A percentile compares a stretch with the other conserved stretches of the same genome.
Evolutionary conservation across 2,113 vertebrate genomes (phyloP).

Genomic region (Microcebus murinus): DNA sequence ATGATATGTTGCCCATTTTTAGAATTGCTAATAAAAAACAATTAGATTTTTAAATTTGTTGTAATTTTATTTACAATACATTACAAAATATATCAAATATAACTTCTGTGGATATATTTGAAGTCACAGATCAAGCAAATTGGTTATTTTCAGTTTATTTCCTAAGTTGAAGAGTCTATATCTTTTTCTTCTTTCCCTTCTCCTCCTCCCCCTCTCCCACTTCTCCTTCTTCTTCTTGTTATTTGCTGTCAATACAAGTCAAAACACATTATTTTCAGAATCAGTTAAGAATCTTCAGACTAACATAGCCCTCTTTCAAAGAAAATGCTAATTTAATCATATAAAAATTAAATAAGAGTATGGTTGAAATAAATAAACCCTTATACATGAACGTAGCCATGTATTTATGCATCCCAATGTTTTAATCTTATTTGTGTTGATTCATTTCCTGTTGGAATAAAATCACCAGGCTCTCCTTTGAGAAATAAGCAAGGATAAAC

Average conservation of each 20-base stretch:
- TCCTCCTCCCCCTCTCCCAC: fast-evolving
- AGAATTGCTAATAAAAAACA: not conserved
- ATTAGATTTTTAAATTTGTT: not conserved
- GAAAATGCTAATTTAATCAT: not conserved
- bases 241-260: not conserved
- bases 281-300: not conserved
- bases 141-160: not conserved
- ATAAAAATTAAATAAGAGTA: not conserved
- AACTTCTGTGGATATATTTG: not conserved
- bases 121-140: not conserved
- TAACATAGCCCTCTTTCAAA: not conserved
- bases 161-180: fast-evolving
- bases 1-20: not conserved
- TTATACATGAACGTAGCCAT: not conserved
- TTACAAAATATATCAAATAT: not conserved
- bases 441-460: not conserved
- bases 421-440: not conserved
- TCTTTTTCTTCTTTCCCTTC: no score
- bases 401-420: not conserved
- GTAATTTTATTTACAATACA: not conserved
- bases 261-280: not conserved
- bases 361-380: not conserved
- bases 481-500: not conserved
- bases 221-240: not conserved
- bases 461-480: not conserved